Conservation (phyloP, 35 echinoderm and acorn worm genomes). For the Strongylocentrotus purpuratus region DNA sequence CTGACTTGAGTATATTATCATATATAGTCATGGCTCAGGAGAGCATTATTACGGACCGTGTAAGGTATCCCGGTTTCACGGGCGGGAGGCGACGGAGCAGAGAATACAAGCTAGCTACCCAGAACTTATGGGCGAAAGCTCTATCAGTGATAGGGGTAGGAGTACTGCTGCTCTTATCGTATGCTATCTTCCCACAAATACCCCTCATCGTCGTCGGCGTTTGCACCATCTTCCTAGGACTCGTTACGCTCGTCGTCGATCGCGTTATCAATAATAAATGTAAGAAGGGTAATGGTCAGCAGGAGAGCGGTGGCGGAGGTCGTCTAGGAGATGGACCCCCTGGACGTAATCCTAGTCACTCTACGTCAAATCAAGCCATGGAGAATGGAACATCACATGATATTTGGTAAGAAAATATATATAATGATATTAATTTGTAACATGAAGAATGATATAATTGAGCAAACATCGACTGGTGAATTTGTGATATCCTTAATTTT, state of each 20-base stretch:
- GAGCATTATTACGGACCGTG: background rate
- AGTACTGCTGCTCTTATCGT: background rate
- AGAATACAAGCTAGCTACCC: background rate
- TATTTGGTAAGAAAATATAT: background rate
- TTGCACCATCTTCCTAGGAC: background rate
- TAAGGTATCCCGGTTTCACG: background rate
- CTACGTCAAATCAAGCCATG: background rate
- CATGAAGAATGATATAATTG: no score
- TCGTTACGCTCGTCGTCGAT: background rate
- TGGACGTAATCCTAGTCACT: background rate
- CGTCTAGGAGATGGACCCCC: background rate
- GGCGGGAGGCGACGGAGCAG: background rate
- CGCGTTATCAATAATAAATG: background rate
- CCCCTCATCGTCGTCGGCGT: background rate
- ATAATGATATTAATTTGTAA: no score
- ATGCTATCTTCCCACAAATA: background rate
- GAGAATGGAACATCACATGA: background rate
- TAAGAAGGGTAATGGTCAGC: background rate
- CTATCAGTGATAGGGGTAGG: slow-evolving; percentile 9
- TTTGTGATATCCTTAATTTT: no score
- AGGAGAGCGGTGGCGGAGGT: background rate
- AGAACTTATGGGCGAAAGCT: background rate
- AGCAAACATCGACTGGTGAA: no score
- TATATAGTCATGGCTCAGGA: background rate
- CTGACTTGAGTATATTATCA: background rate